Evolutionary conservation across 2,113 vertebrate species (phyloP).

Genomic region (Sphyrna mokarran): DNA sequence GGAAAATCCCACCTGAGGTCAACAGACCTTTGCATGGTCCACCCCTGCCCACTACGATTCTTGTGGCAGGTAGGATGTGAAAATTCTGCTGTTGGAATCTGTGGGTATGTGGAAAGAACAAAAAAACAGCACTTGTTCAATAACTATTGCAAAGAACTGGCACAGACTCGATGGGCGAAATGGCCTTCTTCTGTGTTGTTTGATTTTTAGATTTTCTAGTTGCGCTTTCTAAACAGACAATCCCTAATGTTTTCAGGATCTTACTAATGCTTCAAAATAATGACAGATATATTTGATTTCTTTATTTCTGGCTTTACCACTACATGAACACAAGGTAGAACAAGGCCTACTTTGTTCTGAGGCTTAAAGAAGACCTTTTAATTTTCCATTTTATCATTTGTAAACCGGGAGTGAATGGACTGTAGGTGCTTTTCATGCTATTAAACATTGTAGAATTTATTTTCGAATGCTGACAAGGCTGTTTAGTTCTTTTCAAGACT

Average conservation of each 20-base stretch:
- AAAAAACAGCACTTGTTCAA: not conserved
- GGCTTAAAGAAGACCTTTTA: not conserved
- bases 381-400: not conserved
- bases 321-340: not conserved
- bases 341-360: not conserved
- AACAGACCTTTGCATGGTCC: no score
- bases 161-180: not conserved
- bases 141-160: not conserved
- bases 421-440: not conserved
- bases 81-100: no score
- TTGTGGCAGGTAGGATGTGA: no score
- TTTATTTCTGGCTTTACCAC: not conserved
- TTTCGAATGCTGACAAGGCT: not conserved
- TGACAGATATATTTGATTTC: not conserved
- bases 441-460: not conserved
- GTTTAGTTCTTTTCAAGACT: constrained; percentile 9
- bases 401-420: not conserved
- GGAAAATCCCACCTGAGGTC: no score
- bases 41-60: no score
- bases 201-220: not conserved
- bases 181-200: not conserved
- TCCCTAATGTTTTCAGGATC: no score
- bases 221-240: not conserved
- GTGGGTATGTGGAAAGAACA: not conserved
- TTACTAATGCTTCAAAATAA: not conserved